A percentile compares a stretch with the other conserved stretches of the same genome.
Evolutionary conservation across 2,888 invertebrate genomes (phyloP).

Genomic region (Andrena flavipes): DNA sequence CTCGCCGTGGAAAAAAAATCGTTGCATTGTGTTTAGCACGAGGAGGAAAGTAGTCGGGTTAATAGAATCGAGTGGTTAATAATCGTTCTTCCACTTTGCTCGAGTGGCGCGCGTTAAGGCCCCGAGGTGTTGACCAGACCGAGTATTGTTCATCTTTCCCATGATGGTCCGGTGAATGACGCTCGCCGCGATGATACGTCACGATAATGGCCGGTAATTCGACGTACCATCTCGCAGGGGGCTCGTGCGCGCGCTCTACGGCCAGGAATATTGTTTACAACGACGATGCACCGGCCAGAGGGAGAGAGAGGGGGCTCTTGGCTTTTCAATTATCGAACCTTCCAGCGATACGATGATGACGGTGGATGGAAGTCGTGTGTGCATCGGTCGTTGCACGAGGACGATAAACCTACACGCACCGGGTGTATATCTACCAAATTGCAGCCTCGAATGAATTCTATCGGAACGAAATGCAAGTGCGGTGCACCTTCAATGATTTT

Average conservation of each 20-base stretch:
- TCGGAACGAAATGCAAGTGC: conserved; percentile 18
- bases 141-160: conserved; percentile 75
- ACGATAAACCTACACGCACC: conserved; percentile 72
- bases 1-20: conserved; percentile 17
- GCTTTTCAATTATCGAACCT: conserved; percentile 78
- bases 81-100: conserved; percentile 69
- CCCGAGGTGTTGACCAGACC: conserved; percentile 72
- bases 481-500: background rate
- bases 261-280: conserved; percentile 66
- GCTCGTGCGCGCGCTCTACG: conserved; percentile 63
- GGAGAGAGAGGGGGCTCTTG: conserved; percentile 61
- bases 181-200: conserved; percentile 78
- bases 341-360: conserved; percentile 73
- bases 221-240: conserved; percentile 69
- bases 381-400: conserved; percentile 59
- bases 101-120: conserved; percentile 67
- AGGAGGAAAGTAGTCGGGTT: conserved; percentile 59
- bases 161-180: conserved; percentile 72
- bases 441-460: conserved; percentile 55
- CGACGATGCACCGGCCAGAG: conserved; percentile 47
- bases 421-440: conserved; percentile 72
- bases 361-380: conserved; percentile 66
- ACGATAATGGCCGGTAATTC: conserved; percentile 82
- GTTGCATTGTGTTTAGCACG: conserved; percentile 51
- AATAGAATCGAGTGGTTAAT: conserved; percentile 71